Evolutionary conservation across 1,140 invertebrate species (phyloP), one percentile per base, ranked within the genome.

Genomic region (Pseudomyrmex gracilis): DNA sequence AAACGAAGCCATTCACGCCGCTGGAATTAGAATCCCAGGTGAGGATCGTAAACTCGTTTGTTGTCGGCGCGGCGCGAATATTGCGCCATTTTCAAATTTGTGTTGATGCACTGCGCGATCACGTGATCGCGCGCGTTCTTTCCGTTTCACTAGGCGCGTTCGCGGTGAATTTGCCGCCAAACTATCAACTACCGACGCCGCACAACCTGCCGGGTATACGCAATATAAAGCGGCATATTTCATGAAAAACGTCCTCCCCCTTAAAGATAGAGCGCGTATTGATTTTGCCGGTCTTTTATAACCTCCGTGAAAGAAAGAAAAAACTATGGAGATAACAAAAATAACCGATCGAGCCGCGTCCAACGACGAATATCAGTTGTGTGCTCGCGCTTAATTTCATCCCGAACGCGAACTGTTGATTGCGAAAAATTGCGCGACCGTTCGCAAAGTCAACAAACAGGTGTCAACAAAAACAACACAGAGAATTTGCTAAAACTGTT

Each of bases 11-110:
- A 51, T 70, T 78, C 43, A 47, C 13, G 15, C 2, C 67, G 34
- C 2, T 17, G 61, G 20, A 22, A 68, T 20, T 12, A 12, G 15
- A 34, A n/a, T 58, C 4, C n/a, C 63, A 67, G 20, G 8, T 60
- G 51, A 78, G 51, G 17, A 49, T 45, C 55, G 17, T 17, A 13
- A 13, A 34, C 24, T 34, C 0, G 34, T 34, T 34, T 5, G 0
- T 7, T 2, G 34, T 7, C 4, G 34, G 34, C 34, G 34, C 24
- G 47, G 5, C 10, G 61, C 45, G n/a, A 47, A 17, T n/a, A 17
- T 51, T 45, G 12, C 58, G 57, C 60, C 63, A 20, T 70, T 78
- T 78, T 78, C 76, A 15, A 55, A 68, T 68, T 68, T 55, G 45
- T 67, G n/a, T 45, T n/a, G n/a, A 22, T 34, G 15, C 58, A 64